Conservation (phyloP, 2,888 invertebrate species). For the Epsilonema sp. region DNA sequence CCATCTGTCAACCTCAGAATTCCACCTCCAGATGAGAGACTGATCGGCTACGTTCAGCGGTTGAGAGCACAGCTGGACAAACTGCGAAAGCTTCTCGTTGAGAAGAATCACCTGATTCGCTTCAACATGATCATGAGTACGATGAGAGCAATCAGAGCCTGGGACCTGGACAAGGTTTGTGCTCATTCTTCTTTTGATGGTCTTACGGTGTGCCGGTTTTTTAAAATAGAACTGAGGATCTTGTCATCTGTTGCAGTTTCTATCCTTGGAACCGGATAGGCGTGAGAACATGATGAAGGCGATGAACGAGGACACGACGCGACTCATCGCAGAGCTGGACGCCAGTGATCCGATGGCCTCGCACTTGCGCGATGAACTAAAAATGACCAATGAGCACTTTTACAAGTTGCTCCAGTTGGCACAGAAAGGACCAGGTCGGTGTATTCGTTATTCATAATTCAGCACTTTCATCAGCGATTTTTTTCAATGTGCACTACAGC, state of each 20-base stretch:
- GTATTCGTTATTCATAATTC: neutral
- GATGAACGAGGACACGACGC: constrained; percentile 83
- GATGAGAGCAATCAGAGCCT: constrained; percentile 70
- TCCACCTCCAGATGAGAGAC: constrained; percentile 78
- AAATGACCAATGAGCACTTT: constrained; percentile 6
- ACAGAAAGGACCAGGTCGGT: neutral
- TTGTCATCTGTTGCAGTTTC: constrained; percentile 56
- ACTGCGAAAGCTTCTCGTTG: constrained; percentile 70
- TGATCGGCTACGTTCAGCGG: constrained; percentile 40
- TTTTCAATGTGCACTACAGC: no score
- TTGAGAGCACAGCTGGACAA: constrained; percentile 48
- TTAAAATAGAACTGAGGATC: no score
- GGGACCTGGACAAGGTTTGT: constrained; percentile 60
- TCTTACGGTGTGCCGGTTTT: no score
- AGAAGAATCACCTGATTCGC: constrained; percentile 69
- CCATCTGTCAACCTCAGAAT: constrained; percentile 61
- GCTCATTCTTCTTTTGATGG: no score
- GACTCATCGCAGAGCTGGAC: constrained; percentile 76
- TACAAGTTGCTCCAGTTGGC: constrained; percentile 3
- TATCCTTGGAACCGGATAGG: constrained; percentile 85
- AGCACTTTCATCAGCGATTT: no score
- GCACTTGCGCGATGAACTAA: constrained; percentile 61
- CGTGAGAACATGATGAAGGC: constrained; percentile 76
- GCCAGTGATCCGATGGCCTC: constrained; percentile 73
- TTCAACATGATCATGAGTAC: constrained; percentile 95